Percentiles rank a stretch among this genome's conserved stretches.
phyloP scores from a whole-genome alignment of 2,888 invertebrate species.

The Pheosia gnoma region DNA sequence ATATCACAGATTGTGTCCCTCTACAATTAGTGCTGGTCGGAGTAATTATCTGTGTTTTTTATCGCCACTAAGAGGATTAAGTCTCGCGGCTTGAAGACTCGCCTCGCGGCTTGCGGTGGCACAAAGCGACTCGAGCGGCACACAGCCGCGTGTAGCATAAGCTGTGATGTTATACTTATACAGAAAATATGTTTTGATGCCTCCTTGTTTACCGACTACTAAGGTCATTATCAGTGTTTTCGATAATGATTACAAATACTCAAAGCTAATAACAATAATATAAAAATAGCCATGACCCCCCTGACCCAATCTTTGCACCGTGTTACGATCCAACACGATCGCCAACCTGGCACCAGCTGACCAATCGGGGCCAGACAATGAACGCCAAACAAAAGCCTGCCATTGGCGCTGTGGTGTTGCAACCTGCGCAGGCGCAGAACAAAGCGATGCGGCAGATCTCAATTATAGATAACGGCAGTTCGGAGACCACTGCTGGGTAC shows the following conservation, averaged over 20 bases:
- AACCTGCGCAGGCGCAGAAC: constrained; percentile 32
- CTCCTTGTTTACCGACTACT: background rate
- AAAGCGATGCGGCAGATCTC: constrained; percentile 49
- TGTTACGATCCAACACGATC: constrained; percentile 7
- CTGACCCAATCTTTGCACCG: constrained; percentile 2
- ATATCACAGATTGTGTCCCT: background rate
- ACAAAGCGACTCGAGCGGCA: constrained; percentile 23
- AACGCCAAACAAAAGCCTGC: background rate
- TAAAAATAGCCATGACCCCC: constrained; percentile 1
- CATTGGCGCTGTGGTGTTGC: constrained; percentile 10
- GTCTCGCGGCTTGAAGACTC: constrained; percentile 3
- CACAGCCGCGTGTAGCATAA: background rate
- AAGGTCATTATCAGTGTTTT: no score
- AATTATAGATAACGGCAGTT: constrained; percentile 63
- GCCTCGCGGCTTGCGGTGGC: constrained; percentile 15
- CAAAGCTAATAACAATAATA: constrained; percentile 1
- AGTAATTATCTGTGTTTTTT: constrained; percentile 32
- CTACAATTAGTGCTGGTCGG: constrained; percentile 30
- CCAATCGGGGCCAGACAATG: background rate
- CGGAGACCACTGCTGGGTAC: constrained; percentile 27
- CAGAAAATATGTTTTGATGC: background rate
- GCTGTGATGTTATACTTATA: background rate
- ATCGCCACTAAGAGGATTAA: constrained; percentile 39
- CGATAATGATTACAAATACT: background rate
- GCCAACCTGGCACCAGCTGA: background rate